Base-by-base conservation (phyloP, 2,113 vertebrate genomes). In the Halichoerus grypus region DNA sequence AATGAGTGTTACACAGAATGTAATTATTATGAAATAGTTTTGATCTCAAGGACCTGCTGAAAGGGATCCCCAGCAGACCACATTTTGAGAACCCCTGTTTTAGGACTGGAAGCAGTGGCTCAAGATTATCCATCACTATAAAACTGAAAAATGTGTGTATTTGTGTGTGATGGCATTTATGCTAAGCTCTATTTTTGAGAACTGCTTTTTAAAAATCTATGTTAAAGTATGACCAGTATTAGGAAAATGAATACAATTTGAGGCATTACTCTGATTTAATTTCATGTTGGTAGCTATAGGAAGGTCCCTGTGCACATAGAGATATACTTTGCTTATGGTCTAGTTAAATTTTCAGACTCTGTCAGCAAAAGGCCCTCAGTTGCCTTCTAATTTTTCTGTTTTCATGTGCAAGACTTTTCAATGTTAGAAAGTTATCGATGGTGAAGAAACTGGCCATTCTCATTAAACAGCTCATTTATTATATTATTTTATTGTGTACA, bases 221-320 rank as follows among this genome's bases (percentile, higher is more conserved):
- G 11, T 57, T 88, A 74, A 61, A 77, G 0, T 85, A 49, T 67
- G 55, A 96, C 1, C 26, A 71, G 12, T 88, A 31, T 74, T 69
- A 94, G 59, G 57, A 97, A 95, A 89, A 92, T 69, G 5, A 92
- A 84, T 57, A 65, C 6, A 80, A 33, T 69, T 77, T 92, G 49
- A 95, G 77, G 24, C 9, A 67, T 79, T 87, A 42, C 59, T 88
- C 51, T 39, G 3, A 55, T 88, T 72, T 67, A 72, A 72, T 53
- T 63, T 95, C 5, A 57, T 16, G 2, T 72, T 51, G 61, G 12
- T 71, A 28, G 14, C 42, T 71, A 51, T 4, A 55, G 2, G 51
- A 65, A 94, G 26, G 4, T 33, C 5, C 5, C 0, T 42, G 5
- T 39, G 13, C 72, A 79, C n/a, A 36, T 36, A 24, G 7, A 57